A percentile compares a stretch with the other conserved stretches of the same genome.
Evolutionary conservation across 2,888 invertebrate species (phyloP).

Genomic region (Fragum whitleyi): DNA sequence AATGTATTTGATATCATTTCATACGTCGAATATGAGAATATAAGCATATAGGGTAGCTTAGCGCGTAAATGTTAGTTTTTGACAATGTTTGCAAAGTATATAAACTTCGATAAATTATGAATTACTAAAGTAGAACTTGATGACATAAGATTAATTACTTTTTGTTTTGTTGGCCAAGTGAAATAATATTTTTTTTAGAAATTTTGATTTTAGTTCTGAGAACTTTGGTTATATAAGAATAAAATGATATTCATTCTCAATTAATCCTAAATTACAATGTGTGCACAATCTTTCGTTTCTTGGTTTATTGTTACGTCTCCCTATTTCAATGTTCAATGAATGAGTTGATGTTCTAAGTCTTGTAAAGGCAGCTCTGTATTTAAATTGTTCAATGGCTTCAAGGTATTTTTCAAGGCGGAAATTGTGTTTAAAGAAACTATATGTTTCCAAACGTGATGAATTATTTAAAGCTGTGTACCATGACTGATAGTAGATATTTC

Average conservation of each 20-base stretch:
- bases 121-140: background rate
- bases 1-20: too few species aligned
- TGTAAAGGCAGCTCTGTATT: slow-evolving; percentile 16
- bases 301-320: slow-evolving; percentile 18
- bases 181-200: slow-evolving; percentile 22
- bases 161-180: slow-evolving; percentile 20
- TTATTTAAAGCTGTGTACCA: slow-evolving; percentile 24
- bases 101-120: background rate
- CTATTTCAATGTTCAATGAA: slow-evolving; percentile 21
- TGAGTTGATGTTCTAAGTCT: slow-evolving; percentile 34
- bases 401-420: slow-evolving; percentile 26
- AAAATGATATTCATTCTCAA: slow-evolving; percentile 32
- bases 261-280: slow-evolving; percentile 17
- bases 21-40: too few species aligned
- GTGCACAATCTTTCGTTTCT: slow-evolving; percentile 26
- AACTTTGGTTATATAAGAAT: slow-evolving; percentile 28
- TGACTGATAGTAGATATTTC: slow-evolving; percentile 18
- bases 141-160: slow-evolving; percentile 19
- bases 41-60: too few species aligned
- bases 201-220: slow-evolving; percentile 14
- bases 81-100: background rate
- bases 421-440: slow-evolving; percentile 7
- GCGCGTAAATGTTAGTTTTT: too few species aligned
- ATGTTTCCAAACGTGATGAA: slow-evolving; percentile 20
- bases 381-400: background rate